Base-by-base conservation (phyloP, 2,113 vertebrate species). In the Engystomops pustulosus region DNA sequence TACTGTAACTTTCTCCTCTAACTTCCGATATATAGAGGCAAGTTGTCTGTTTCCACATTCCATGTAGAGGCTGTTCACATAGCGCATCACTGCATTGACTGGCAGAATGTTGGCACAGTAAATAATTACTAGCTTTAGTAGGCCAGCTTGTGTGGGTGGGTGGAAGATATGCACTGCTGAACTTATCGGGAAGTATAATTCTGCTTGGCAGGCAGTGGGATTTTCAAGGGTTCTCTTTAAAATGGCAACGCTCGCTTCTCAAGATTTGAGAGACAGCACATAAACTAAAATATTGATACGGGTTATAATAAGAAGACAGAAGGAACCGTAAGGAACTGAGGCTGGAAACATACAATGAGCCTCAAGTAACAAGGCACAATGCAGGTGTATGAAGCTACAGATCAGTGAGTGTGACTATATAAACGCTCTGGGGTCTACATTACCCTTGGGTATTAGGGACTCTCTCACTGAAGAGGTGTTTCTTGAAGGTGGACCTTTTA, bases 61-160 rank as follows among this genome's bases (percentile, higher is more conserved):
- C 27, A 12, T 47, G 41, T 47, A 74, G 41, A 74, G 25, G 44
- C 70, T 74, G 70, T 74, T 47, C 70, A 47, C 12, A 2, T 41
- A 45, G 44, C 25, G 70, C 70, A 74, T 74, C 74, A 77, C 51
- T 55, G 74, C 49, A 36, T 27, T 55, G 74, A 77, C 47, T 55
- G 47, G 74, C 74, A 77, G 74, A 77, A 77, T 77, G 74, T 23
- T 51, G 74, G 74, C 74, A 55, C 74, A 32, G 32, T 77, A 77
- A 55, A 77, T 77, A 77, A 77, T 77, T 51, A 77, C 74, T 53
- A 55, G 45, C 49, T 38, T 77, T 77, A 55, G 74, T 55, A 77
- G 45, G 49, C 74, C 74, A 77, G 74, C 74, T 55, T 77, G 74
- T 77, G 74, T 77, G 74, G 74, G 74, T 77, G 74, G 74, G 32